These are phyloP conservation scores for Spodoptera picta DNA, from an alignment of 2,888 invertebrate genomes.

Conservation along the genomic window DNA sequence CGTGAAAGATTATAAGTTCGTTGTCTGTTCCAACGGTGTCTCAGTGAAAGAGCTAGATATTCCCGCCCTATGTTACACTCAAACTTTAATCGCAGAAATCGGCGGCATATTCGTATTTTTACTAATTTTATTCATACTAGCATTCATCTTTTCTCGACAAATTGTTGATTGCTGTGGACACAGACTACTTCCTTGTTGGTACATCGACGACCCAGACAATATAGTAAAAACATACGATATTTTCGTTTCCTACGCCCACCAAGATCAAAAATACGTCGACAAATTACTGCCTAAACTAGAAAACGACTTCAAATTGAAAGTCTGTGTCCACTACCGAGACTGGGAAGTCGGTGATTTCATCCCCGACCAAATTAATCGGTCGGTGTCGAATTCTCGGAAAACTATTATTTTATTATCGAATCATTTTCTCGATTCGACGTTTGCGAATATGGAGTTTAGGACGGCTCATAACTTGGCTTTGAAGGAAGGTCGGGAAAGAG, in stretches of 20 bases:
- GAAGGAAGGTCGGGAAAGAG: constrained; percentile 88
- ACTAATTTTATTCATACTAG: constrained; percentile 12
- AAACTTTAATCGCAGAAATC: constrained; percentile 32
- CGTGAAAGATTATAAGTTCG: constrained; percentile 41
- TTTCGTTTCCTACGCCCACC: constrained; percentile 32
- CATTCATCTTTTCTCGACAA: constrained; percentile 51
- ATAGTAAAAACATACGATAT: constrained; percentile 29
- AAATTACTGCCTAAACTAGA: constrained; percentile 34
- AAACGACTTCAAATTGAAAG: constrained; percentile 34
- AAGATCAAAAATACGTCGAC: constrained; percentile 13
- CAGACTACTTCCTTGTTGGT: constrained; percentile 39
- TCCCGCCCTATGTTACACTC: constrained; percentile 54
- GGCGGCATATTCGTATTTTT: constrained; percentile 38
- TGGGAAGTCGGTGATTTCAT: constrained; percentile 41
- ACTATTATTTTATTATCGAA: constrained; percentile 55
- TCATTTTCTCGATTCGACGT: constrained; percentile 77
- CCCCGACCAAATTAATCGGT: constrained; percentile 29
- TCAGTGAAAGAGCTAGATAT: constrained; percentile 29
- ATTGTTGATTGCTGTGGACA: constrained; percentile 33
- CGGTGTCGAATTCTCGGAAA: constrained; percentile 33
- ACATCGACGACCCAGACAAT: constrained; percentile 32
- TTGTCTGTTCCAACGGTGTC: constrained; percentile 47
- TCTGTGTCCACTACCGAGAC: constrained; percentile 36
- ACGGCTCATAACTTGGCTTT: constrained; percentile 84
- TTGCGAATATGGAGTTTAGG: constrained; percentile 90